Conservation (phyloP, 2,113 vertebrate species). For the Gavia stellata region DNA sequence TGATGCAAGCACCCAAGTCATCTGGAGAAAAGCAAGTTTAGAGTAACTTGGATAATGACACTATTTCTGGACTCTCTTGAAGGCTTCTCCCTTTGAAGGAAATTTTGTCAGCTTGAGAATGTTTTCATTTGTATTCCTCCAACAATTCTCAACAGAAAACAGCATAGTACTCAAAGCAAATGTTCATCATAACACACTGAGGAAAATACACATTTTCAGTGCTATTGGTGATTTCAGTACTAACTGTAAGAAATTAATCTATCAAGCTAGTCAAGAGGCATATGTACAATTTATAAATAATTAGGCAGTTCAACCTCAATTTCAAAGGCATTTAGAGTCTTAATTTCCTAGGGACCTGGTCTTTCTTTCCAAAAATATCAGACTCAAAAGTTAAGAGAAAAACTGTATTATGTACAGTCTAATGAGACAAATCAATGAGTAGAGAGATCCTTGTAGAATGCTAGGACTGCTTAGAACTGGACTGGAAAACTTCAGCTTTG, state of each 20-base stretch:
- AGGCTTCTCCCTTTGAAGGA: constrained; percentile 3
- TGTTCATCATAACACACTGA: background rate
- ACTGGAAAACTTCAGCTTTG: background rate
- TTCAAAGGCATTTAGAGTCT: background rate
- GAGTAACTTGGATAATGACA: background rate
- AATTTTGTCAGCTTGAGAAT: background rate
- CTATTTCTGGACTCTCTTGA: background rate
- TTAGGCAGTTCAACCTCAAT: background rate
- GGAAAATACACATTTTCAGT: background rate
- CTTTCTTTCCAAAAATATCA: background rate
- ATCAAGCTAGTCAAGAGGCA: background rate
- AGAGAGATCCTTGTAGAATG: background rate
- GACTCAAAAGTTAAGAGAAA: background rate
- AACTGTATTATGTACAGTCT: background rate
- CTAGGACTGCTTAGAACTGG: background rate
- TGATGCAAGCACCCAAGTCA: background rate
- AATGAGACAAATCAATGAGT: background rate
- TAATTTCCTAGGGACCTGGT: background rate
- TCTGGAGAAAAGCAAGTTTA: background rate
- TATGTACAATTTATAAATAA: background rate
- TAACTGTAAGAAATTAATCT: background rate
- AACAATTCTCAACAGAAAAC: background rate
- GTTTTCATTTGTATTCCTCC: constrained; percentile 6
- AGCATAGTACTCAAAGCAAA: background rate
- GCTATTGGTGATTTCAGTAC: background rate